Base-by-base conservation (phyloP, 2,113 vertebrate species). In the Cnemophilus loriae region DNA sequence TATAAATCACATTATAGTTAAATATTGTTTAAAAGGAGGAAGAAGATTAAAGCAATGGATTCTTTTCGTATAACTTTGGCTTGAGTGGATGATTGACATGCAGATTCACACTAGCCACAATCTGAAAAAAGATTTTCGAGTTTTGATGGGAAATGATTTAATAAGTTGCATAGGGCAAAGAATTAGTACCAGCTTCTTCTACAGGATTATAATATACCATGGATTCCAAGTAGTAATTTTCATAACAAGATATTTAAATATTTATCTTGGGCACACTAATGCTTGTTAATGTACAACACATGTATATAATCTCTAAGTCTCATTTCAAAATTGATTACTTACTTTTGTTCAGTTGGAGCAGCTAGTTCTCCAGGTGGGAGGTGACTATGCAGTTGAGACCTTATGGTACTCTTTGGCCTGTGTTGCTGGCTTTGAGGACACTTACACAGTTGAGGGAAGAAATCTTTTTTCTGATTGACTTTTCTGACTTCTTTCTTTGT, bases 101-200 rank as follows among this genome's bases (percentile, higher is more conserved):
- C 2, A 33, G n/a, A 44, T 53, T 69, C 3, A 3, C 3, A 30
- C 3, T 49, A 78, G 6, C 20, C 7, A 27, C 6, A 63, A 1
- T 32, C 33, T 56, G 41, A 64, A 82, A 61, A 71, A 69, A 60
- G 4, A 56, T 74, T 64, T 84, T 37, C 2, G 5, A 33, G 52
- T 64, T 74, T 30, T 86, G 41, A 49, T 35, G 5, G 33, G 26
- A 46, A 7, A 16, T 49, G 16, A 39, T 63, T 63, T 73, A 35
- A 42, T 37, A 74, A 35, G 10, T 55, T 39, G 10, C 6, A n/a
- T 2, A 27, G 22, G 17, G 4, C 11, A 86, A 65, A 28, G 6
- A 75, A 52, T n/a, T 59, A 53, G 6, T 60, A 52, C 5, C 28
- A 70, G 8, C 5, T 75, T 44, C 37, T 70, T 71, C 53, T 7